Base-by-base conservation (phyloP, 2,888 invertebrate species). In the Drosophila pseudotakahashii region DNA sequence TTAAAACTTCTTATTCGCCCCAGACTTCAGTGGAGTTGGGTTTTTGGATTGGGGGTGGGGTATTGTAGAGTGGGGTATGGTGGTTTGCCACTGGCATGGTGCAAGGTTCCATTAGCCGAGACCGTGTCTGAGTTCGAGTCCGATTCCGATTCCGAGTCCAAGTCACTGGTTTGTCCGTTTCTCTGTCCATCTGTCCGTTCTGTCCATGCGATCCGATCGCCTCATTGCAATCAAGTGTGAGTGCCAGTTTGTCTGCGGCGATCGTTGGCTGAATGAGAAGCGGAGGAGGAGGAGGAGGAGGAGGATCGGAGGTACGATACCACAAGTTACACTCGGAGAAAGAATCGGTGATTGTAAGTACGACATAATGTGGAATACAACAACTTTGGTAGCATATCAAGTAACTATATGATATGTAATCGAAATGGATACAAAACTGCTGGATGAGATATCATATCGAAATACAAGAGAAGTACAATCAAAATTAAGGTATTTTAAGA, bases 211-310 rank as follows among this genome's bases (percentile, higher is more conserved):
- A 51, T 36, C 52, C 47, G 58, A 51, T 36, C 52, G 48, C 61
- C 64, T 80, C 78, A 80, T 70, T 87, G 82, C 78, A 87, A 84
- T 87, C 82, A 80, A 84, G 82, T 75, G 82, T 76, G 67, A 84
- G 80, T 86, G 85, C 88, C 86, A 86, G 86, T 76, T 86, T 88
- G 86, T 86, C 86, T 88, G 86, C 81, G 75, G 58, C 73, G 88
- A 72, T 83, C 86, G 69, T 71, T 64, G 73, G 52, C 51, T 60
- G 50, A 23, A 41, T 42, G 67, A 41, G 39, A 19, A 30, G 55
- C 32, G 39, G 23, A 13, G 52, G 60, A 57, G 57, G 9, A 9
- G 44, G 63, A 23, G 23, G 19, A 13, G 52, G 60, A 53, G 57
- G 9, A 9, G 44, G 63, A 26, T 61, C 7, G 26, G 34, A n/a